Evolutionary conservation across 2,888 invertebrate genomes (phyloP), one percentile per base, ranked within the genome.

Genomic region (Exephanes ischioxanthus): DNA sequence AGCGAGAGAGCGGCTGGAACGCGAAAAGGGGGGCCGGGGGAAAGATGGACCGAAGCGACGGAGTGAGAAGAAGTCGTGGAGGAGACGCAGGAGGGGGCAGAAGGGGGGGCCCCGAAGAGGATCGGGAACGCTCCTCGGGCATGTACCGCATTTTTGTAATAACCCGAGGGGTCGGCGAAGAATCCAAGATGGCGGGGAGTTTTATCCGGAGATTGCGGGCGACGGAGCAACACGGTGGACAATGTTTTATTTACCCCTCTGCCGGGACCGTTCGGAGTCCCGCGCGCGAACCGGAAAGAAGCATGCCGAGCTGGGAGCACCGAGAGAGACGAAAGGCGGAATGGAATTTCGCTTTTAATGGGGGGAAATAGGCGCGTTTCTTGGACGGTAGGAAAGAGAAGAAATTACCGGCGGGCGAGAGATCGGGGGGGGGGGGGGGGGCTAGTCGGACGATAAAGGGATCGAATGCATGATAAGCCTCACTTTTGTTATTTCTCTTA

Each of bases 291-390:
- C 11, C 37, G 45, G 41, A 9, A 41, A 7, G 67, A 45, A 71
- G 71, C 53, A 53, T 37, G 72, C 41, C 26, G 70, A 51, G 61
- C 22, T 3, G 37, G 11, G 66, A 72, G 68, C 48, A 70, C 55
- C 68, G 51, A 48, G 61, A 11, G 41, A 63, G 71, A 77, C 16
- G 61, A 89, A 90, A 90, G 90, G 90, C 90, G 91, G 91, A 88
- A 90, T 91, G 93, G 93, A 93, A 93, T 93, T 93, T 93, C 91
- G 91, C 92, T 92, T 93, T 92, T 93, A 93, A 93, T 93, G 93
- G 93, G 91, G 41, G 41, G 41, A 41, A 91, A 92, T 90, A 91
- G 90, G 88, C 87, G 80, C 86, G 88, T 87, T 85, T 82, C 88
- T 87, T 80, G 55, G 51, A 79, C 85, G 80, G 87, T 88, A 86